Evolutionary conservation across 2,113 vertebrate genomes (phyloP), one percentile per base, ranked within the genome.

Genomic region (Oenanthe oenanthe): DNA sequence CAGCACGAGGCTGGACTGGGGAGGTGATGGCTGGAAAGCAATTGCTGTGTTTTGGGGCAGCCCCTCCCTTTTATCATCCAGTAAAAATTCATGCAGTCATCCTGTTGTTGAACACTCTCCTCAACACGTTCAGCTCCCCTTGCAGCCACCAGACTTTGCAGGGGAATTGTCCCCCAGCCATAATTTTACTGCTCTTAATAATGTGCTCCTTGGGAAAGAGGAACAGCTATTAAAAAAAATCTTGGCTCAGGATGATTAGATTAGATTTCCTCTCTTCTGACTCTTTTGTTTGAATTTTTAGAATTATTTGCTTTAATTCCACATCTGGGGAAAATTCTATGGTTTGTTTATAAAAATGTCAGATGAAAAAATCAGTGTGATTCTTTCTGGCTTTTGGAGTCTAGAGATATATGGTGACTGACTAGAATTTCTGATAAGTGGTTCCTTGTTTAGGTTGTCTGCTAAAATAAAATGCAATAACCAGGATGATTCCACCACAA

Each of bases 151-250:
- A 24, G 40, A n/a, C 11, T 36, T 48, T 43, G n/a, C 9, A 43
- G 50, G 29, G 12, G 24, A 85, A 20, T 40, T 75, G 12, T 53
- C 6, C 31, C 62, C 21, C 21, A 61, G 36, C 2, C 15, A 8
- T 72, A 28, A 28, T 78, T 90, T 79, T 71, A 28, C n/a, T 68
- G 15, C 25, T 78, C 10, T 56, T 53, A 89, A 25, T 50, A 20
- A 42, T 0, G 0, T 66, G 13, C 70, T 66, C 54, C 7, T 50
- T 0, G 0, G 22, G 32, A 80, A 76, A 43, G 17, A 58, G 20
- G 32, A 94, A 16, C 34, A 81, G 3, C 25, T 74, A 1, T 58
- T 70, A 24, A 70, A 60, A 60, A 60, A n/a, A n/a, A 16, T 17
- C 21, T 40, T 92, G 20, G 6, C 15, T 73, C 12, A 10, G 19